Percentiles rank a stretch among this genome's conserved stretches.
These are phyloP conservation scores for Sesia apiformis DNA, from an alignment of 2,888 invertebrate genomes.

Conservation along the genomic window DNA sequence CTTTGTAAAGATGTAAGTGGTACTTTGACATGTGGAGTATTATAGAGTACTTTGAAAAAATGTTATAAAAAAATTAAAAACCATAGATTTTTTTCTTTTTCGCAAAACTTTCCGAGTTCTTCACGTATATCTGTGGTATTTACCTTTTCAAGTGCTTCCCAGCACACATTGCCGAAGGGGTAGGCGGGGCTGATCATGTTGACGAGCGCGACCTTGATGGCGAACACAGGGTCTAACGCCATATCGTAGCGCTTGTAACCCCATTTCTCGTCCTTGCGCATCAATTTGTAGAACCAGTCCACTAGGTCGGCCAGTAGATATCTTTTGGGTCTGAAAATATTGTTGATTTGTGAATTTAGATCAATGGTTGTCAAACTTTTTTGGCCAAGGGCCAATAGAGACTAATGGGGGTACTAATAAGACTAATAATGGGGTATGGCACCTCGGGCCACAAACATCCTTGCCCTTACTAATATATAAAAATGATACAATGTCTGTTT, in stretches of 20 bases:
- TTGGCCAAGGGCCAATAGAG: background rate
- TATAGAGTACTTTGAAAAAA: background rate
- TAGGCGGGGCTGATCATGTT: constrained; percentile 77
- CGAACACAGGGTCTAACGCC: constrained; percentile 80
- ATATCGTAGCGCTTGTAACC: constrained; percentile 83
- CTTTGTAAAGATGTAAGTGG: too few species aligned
- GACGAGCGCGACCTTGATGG: constrained; percentile 77
- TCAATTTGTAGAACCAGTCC: constrained; percentile 86
- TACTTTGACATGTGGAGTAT: too few species aligned
- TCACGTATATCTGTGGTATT: too few species aligned
- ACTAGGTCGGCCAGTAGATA: constrained; percentile 86
- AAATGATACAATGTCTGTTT: too few species aligned
- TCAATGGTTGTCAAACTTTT: background rate
- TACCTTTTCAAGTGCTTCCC: constrained; percentile 88
- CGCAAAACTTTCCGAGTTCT: too few species aligned
- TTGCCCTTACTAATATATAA: too few species aligned
- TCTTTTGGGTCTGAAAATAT: constrained; percentile 79
- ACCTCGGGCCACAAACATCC: too few species aligned
- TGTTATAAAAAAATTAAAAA: background rate
- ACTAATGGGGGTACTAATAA: too few species aligned
- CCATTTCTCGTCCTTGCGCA: constrained; percentile 81
- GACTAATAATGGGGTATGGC: too few species aligned
- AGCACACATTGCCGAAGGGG: constrained; percentile 80
- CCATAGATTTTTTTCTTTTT: background rate
- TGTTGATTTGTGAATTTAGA: background rate